These are phyloP conservation scores for Diceros bicornis DNA, from an alignment of 2,797 vertebrate species.

Conservation along the genomic window DNA sequence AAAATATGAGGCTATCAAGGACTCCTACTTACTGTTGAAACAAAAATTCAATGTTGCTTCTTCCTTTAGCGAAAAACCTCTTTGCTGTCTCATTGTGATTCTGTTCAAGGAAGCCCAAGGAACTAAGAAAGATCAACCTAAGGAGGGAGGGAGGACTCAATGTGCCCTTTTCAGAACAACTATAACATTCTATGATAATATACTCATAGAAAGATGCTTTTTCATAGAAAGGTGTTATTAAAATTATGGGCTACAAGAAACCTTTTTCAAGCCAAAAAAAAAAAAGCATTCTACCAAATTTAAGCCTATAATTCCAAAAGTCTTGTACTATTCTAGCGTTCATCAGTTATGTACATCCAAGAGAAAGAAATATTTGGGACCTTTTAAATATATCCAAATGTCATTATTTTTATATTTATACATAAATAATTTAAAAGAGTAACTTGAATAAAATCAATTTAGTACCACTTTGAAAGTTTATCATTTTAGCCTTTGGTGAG, in stretches of 20 bases:
- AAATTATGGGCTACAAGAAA: constrained; percentile 43
- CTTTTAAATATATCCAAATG: constrained; percentile 52
- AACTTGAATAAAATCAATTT: constrained; percentile 54
- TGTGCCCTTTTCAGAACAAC: background rate
- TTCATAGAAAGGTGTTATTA: background rate
- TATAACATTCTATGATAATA: background rate
- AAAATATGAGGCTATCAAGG: background rate
- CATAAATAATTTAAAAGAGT: background rate
- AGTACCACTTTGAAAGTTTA: constrained; percentile 6
- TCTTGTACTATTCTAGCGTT: background rate
- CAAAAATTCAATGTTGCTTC: background rate
- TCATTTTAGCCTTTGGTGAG: background rate
- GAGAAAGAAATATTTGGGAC: background rate
- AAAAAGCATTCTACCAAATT: background rate
- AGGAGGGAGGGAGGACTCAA: background rate
- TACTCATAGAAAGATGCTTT: background rate
- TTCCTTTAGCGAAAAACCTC: background rate
- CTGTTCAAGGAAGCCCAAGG: background rate
- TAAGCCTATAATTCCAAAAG: background rate
- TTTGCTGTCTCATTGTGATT: constrained; percentile 9
- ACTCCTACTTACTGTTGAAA: background rate
- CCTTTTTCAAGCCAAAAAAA: background rate
- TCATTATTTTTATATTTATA: constrained; percentile 30
- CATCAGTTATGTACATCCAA: background rate
- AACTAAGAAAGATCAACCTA: background rate